Evolutionary conservation across 2,113 vertebrate species (phyloP), one percentile per base, ranked within the genome.

Genomic region (Echinops telfairi): DNA sequence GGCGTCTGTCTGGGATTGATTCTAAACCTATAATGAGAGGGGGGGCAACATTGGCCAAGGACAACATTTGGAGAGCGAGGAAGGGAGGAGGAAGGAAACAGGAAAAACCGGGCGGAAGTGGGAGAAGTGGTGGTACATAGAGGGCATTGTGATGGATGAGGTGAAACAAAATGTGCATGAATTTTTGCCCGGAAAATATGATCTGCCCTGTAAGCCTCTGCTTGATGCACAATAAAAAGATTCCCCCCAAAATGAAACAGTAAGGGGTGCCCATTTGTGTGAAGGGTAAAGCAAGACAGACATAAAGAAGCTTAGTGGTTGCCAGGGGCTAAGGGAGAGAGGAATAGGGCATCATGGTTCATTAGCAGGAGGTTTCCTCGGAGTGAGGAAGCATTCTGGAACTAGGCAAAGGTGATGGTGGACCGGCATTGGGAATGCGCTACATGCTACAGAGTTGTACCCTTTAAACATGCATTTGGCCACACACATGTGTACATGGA

Each of bases 1-100:
- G 29, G 9, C 19, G 47, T 82, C 81, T 89, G 36, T 82, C 81
- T 89, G 36, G 60, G 82, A 86, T 92, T 92, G 38, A 22, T 60
- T 81, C 66, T 75, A 76, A 86, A 81, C 57, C 80, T 81, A 66
- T 80, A 10, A 53, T 53, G 47, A 14, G 47, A 6, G 10, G 47
- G 47, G 47, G 47, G 47, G 47, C 12, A 53, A 9, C 47, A 53
- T 53, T 53, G 47, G 47, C 12, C 47, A 53, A 53, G 47, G 9
- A 53, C 47, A 53, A 53, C 10, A 9, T 53, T 53, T 53, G 47
- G 47, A 53, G 47, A 9, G 47, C 12, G 5, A 14, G 47, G 10
- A 53, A 14, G 10, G 47, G 47, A 53, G 47, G 47, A 53, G 47
- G 47, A 53, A 11, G 47, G 47, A 53, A 53, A 53, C 47, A 53